phyloP scores from a whole-genome alignment of 2,113 vertebrate species.

The Neogale vison region DNA sequence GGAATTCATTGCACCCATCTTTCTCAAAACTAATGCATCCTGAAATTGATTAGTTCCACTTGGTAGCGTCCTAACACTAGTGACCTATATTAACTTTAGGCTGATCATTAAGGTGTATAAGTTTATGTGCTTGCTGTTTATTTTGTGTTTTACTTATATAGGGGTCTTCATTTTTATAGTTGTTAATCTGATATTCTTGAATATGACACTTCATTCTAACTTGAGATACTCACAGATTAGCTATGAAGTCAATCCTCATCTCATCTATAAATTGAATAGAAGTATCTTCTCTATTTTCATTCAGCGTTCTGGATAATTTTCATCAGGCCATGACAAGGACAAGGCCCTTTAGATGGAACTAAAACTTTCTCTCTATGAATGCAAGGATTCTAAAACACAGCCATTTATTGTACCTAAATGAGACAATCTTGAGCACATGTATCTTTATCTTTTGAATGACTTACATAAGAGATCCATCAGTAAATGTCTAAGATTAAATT shows the following conservation, averaged over 20 bases:
- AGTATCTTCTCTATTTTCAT: not conserved
- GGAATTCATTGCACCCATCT: not conserved
- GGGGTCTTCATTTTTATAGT: not conserved
- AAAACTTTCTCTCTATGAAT: not conserved
- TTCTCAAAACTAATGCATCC: not conserved
- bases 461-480: not conserved
- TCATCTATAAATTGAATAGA: not conserved
- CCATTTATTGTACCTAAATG: not conserved
- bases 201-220: not conserved
- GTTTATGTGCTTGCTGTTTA: not conserved
- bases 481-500: not conserved
- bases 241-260: not conserved
- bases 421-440: not conserved
- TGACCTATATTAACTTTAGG: not conserved
- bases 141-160: slow-evolving; percentile 10
- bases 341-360: not conserved
- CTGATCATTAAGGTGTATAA: not conserved
- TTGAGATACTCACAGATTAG: not conserved
- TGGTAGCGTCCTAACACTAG: not conserved
- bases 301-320: not conserved
- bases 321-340: not conserved
- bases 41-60: not conserved
- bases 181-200: not conserved
- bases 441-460: not conserved
- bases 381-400: not conserved